Evolutionary conservation across 2,888 invertebrate species (phyloP).

Genomic region (Leptopilina myrica): DNA sequence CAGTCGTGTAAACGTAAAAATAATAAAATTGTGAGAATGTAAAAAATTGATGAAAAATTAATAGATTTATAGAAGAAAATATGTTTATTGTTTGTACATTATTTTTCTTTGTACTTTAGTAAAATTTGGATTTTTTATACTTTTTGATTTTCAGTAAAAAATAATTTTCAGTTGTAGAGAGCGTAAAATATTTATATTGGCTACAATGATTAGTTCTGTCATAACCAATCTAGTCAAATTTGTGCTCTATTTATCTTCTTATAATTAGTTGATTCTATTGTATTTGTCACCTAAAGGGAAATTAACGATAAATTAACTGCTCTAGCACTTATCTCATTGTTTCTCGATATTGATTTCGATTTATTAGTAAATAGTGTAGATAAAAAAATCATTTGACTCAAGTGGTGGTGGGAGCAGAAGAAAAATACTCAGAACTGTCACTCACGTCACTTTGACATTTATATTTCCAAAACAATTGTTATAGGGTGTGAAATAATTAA

Average conservation of each 20-base stretch:
- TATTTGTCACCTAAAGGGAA: no score
- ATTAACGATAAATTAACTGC: background rate
- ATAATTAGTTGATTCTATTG: background rate
- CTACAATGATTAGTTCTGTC: background rate
- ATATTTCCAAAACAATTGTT: background rate
- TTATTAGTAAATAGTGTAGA: background rate
- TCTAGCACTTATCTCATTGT: background rate
- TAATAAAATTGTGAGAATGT: background rate
- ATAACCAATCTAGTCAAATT: background rate
- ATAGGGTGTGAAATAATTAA: background rate
- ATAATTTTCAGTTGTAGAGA: no score
- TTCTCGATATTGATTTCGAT: background rate
- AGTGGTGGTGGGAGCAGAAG: background rate
- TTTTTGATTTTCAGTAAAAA: background rate
- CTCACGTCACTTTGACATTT: conserved; percentile 19
- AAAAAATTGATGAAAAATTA: background rate
- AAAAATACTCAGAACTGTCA: conserved; percentile 31
- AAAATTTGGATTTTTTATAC: no score
- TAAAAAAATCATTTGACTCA: background rate
- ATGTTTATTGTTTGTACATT: background rate
- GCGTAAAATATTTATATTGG: background rate
- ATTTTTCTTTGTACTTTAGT: background rate
- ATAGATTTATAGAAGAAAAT: background rate
- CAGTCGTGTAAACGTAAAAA: background rate
- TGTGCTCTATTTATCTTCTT: background rate